Base-by-base conservation (phyloP, 2,113 vertebrate species). In the Poeciliopsis retropinna region DNA sequence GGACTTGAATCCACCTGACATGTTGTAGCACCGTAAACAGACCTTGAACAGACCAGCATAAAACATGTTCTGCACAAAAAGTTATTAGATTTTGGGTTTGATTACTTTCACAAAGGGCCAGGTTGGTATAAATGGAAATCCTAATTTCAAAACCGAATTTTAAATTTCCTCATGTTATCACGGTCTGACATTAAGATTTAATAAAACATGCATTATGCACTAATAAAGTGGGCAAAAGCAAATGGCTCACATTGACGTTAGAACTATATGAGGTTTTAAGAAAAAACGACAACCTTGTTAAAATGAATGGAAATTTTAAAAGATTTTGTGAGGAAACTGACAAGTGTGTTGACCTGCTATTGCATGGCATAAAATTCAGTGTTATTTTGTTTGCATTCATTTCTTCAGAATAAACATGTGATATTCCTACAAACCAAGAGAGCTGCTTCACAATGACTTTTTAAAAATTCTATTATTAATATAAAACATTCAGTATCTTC, bases 341-440 rank as follows among this genome's bases (percentile, higher is more conserved):
- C 19, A 22, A 31, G 29, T 31, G 15, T 17, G n/a, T 12, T 61
- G 12, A 29, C 60, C 14, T 17, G 14, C 13, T 31, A 30, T 31
- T 32, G 7, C 14, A 17, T 62, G 30, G 27, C 61, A 5, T 19
- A 10, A 22, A 31, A 62, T 8, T 61, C n/a, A 27, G 75, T 80
- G 74, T 25, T 57, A 85, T 77, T 71, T 76, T 37, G 31, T 27
- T 76, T 72, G 67, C 47, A 32, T 79, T 71, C 71, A 8, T 57
- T 37, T 72, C 25, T 31, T 39, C 66, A 76, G 31, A 81, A 79
- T 76, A 71, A 86, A 87, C 80, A 87, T 28, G 11, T 60, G 25
- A 60, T 4, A 27, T 60, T 27, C 57, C 25, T 60, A 41, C 39
- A 41, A 60, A 60, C 27, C 25, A 27, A 27, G 3, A 61, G 60